These are phyloP conservation scores for Anthophora plumipes DNA, from an alignment of 2,888 invertebrate genomes.

Conservation along the genomic window DNA sequence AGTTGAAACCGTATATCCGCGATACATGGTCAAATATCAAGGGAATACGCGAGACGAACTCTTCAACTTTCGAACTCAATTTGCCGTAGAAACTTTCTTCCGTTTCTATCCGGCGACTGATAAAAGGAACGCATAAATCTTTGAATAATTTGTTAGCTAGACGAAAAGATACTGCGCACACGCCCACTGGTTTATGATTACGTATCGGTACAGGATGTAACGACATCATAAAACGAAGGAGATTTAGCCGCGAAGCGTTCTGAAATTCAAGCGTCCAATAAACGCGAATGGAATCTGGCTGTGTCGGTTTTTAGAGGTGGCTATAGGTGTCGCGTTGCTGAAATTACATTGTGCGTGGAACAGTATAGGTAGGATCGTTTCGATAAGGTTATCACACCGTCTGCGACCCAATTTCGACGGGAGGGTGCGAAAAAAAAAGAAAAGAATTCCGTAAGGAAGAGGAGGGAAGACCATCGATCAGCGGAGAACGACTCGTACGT, in stretches of 20 bases:
- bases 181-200: background rate
- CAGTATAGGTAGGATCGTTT: background rate
- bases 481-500: background rate
- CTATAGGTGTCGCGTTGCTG: background rate
- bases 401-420: slow-evolving; percentile 33
- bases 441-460: background rate
- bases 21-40: background rate
- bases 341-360: background rate
- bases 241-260: background rate
- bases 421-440: slow-evolving; percentile 12
- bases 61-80: slow-evolving; percentile 11
- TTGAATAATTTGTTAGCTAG: background rate
- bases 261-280: background rate
- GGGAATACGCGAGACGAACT: background rate
- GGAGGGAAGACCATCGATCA: slow-evolving; percentile 47
- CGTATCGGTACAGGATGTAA: background rate
- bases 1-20: slow-evolving; percentile 9
- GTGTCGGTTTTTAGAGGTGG: background rate
- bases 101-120: background rate
- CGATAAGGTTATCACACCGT: slow-evolving; percentile 38
- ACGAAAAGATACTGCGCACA: background rate
- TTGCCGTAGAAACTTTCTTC: background rate
- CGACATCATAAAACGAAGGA: background rate
- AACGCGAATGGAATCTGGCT: background rate
- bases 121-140: background rate